phyloP scores from a whole-genome alignment of 2,113 vertebrate genomes.

The Scomber scombrus region DNA sequence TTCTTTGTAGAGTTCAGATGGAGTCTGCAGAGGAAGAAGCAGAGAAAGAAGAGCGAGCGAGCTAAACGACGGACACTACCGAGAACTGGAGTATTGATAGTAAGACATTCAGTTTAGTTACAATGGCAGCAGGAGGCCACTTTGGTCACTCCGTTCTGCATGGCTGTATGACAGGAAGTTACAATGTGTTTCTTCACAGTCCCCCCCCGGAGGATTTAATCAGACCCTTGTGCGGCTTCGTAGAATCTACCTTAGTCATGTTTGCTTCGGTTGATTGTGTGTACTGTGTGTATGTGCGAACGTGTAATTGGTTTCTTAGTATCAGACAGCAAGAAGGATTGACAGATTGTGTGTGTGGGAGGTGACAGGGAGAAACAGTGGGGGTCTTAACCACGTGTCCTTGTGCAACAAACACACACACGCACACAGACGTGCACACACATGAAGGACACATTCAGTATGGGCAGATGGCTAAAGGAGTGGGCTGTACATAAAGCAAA shows the following conservation, averaged over 20 bases:
- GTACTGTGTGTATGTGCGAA: constrained; percentile 17
- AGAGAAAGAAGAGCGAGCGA: constrained; percentile 23
- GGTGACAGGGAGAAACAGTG: constrained; percentile 66
- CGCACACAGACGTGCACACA: constrained; percentile 16
- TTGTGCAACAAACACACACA: constrained; percentile 40
- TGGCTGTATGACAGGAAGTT: constrained; percentile 50
- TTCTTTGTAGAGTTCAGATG: constrained; percentile 20
- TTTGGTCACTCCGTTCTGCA: constrained; percentile 45
- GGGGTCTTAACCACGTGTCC: constrained; percentile 63
- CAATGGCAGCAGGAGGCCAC: constrained; percentile 62
- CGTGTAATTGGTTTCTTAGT: constrained; percentile 30
- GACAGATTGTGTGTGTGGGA: constrained; percentile 76
- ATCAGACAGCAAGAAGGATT: constrained; percentile 52
- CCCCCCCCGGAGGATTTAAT: constrained; percentile 25
- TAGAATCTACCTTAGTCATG: constrained; percentile 63
- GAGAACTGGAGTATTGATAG: constrained; percentile 50
- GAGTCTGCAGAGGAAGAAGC: constrained; percentile 29
- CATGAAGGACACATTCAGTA: constrained; percentile 3
- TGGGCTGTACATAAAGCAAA: constrained; percentile 20
- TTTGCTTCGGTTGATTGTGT: constrained; percentile 44
- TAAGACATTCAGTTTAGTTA: constrained; percentile 72
- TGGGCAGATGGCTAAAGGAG: constrained; percentile 58
- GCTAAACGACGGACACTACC: constrained; percentile 42
- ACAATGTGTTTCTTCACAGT: constrained; percentile 43
- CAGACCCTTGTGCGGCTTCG: constrained; percentile 7